A percentile compares a stretch with the other conserved stretches of the same genome.
These are phyloP conservation scores for Apteryx owenii DNA, from an alignment of 2,113 vertebrate species.

Conservation along the genomic window DNA sequence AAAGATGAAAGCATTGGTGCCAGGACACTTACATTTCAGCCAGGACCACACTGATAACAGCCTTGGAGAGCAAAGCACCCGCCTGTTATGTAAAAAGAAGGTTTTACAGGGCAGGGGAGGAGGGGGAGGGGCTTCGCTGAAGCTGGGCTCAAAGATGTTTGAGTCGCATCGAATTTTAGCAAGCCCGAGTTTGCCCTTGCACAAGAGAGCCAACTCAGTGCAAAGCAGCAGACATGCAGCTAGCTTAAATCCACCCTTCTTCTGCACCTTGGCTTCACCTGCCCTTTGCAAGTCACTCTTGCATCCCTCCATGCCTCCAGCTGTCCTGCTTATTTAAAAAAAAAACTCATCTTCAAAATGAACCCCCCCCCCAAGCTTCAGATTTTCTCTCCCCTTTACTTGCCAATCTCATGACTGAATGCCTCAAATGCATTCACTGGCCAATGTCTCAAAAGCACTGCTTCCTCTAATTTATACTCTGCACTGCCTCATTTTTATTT, in stretches of 20 bases:
- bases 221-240: background rate
- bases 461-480: background rate
- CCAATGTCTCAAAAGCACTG: background rate
- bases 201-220: background rate
- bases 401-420: background rate
- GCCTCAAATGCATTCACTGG: background rate
- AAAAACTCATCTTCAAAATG: background rate
- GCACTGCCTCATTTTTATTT: background rate
- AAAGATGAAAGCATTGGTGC: background rate
- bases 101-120: rapidly evolving
- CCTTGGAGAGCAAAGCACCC: background rate
- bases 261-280: background rate
- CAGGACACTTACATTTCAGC: background rate
- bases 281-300: background rate
- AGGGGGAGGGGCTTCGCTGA: background rate
- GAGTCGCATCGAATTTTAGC: background rate
- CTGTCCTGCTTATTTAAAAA: background rate
- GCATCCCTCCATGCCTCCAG: background rate
- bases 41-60: background rate
- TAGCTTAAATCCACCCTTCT: background rate
- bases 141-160: rapidly evolving
- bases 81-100: background rate
- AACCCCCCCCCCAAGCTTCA: background rate
- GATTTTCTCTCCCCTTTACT: background rate
- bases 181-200: background rate